Base-by-base conservation (phyloP, 2,888 invertebrate species). In the Amphipoea oculea region DNA sequence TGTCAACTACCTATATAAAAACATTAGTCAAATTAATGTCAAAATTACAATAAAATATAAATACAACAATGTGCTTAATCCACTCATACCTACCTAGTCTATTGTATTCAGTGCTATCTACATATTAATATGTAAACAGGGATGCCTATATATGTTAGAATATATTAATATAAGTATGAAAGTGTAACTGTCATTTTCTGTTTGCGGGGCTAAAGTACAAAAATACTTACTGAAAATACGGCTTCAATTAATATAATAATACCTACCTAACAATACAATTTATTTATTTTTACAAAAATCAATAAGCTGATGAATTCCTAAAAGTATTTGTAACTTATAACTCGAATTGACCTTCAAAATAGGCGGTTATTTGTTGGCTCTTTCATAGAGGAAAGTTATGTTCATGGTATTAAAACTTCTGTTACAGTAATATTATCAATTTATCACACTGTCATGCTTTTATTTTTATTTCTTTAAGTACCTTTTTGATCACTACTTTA, bases 81-180 rank as follows among this genome's bases (percentile, higher is more conserved):
- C 12, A 73, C 75, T 76, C 36, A 81, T 67, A 65, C 57, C 51
- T 67, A 65, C 57, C 51, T 74, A 80, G 78, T 80, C 85, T 81
- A 84, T 88, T 88, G 87, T 88, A 83, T 88, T 87, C 83, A 81
- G 45, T 73, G n/a, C 51, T 73, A 78, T 79, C 80, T 77, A 78
- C 81, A 85, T 86, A 70, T 83, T 76, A 71, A 78, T 79, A 80
- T 78, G 70, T 81, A 81, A 79, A 81, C n/a, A 77, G 66, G 29
- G 20, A 68, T 76, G n/a, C n/a, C 23, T 57, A 71, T 66, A 68
- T 71, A 17, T 36, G 51, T 79, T 82, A 76, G 82, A 88, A 88
- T 79, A 81, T 68, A 82, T 82, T 78, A 86, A 78, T 75, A 60
- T 29, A 76, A 76, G 71, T 78, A 69, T 73, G 54, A 75, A 75